Evolutionary conservation across 2,113 vertebrate species (phyloP).

Genomic region (Thalassarche chlororhynchos): DNA sequence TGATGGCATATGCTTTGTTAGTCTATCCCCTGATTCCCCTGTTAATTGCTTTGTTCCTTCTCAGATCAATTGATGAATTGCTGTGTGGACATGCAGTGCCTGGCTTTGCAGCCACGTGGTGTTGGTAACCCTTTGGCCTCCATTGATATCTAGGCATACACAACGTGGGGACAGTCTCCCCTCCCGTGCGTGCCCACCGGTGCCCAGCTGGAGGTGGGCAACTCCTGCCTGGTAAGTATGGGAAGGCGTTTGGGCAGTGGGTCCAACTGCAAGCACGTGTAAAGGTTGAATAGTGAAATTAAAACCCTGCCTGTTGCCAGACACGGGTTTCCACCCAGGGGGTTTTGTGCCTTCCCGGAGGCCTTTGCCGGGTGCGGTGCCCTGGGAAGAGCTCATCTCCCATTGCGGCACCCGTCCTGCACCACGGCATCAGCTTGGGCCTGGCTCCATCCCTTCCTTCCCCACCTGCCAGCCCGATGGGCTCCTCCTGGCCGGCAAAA

Average conservation of each 20-base stretch:
- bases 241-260: not conserved
- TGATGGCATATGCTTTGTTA: not conserved
- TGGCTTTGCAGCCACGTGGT: not conserved
- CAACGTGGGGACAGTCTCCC: fast-evolving
- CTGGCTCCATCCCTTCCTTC: not conserved
- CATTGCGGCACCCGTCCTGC: fast-evolving
- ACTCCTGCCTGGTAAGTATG: not conserved
- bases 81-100: not conserved
- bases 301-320: not conserved
- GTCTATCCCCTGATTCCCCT: not conserved
- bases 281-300: not conserved
- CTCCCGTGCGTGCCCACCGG: fast-evolving
- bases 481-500: fast-evolving
- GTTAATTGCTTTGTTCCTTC: conserved; percentile 18
- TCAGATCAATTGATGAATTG: not conserved
- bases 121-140: not conserved
- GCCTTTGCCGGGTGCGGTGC: not conserved
- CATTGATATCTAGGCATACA: fast-evolving
- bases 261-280: not conserved
- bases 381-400: not conserved
- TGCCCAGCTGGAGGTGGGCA: not conserved
- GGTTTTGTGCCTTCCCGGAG: not conserved
- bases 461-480: fast-evolving
- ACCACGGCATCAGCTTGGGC: not conserved
- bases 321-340: not conserved